A percentile compares a stretch with the other conserved stretches of the same genome.
phyloP scores from a whole-genome alignment of 1,140 invertebrate species.

The Anoplolepis gracilipes region DNA sequence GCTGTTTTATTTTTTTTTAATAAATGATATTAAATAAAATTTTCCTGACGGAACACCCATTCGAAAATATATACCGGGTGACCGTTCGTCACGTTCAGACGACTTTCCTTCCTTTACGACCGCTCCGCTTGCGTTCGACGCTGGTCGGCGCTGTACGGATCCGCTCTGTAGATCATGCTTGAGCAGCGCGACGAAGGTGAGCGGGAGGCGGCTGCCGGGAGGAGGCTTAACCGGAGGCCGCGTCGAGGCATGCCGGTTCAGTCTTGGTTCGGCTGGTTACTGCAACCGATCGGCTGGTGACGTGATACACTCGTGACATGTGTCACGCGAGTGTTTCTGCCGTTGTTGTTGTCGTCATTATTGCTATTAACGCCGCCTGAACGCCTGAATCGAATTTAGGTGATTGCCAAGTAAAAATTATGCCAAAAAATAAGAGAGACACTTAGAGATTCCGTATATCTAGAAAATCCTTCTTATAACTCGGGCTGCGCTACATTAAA shows the following conservation, averaged over 20 bases:
- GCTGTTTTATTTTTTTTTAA: constrained; percentile 55
- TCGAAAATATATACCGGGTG: constrained; percentile 25
- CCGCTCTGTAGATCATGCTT: neutral
- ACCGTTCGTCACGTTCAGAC: neutral
- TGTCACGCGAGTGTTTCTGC: constrained; percentile 73
- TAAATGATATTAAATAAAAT: constrained; percentile 39
- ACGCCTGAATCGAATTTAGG: constrained; percentile 71
- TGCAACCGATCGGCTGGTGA: constrained; percentile 76
- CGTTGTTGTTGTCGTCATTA: constrained; percentile 68
- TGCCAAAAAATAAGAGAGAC: no score
- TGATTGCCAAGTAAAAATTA: constrained; percentile 56
- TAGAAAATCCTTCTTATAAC: neutral
- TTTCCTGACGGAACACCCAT: neutral
- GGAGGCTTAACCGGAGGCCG: constrained; percentile 28
- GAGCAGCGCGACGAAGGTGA: constrained; percentile 43
- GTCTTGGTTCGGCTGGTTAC: constrained; percentile 82
- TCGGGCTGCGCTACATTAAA: neutral
- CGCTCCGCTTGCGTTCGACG: constrained; percentile 13
- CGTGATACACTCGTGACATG: constrained; percentile 74
- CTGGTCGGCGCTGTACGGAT: neutral
- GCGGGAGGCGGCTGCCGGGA: constrained; percentile 51
- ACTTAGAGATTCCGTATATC: neutral
- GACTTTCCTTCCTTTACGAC: constrained; percentile 27
- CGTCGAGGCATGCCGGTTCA: constrained; percentile 70
- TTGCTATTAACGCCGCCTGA: constrained; percentile 54